phyloP scores from a whole-genome alignment of 2,888 invertebrate genomes.

The Himalopsyche tibetana region DNA sequence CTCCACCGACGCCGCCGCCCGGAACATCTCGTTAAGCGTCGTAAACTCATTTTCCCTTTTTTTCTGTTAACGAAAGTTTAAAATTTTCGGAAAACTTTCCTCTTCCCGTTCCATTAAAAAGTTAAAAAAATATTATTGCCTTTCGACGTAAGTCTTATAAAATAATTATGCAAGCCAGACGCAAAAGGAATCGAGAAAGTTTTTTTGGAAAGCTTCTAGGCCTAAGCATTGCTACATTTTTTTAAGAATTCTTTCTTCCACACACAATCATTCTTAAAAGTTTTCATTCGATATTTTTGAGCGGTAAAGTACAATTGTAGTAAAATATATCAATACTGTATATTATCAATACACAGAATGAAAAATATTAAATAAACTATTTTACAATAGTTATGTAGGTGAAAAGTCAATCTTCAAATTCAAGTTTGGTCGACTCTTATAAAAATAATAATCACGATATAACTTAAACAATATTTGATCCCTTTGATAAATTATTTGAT shows the following conservation, averaged over 20 bases:
- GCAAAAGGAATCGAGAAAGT: background rate
- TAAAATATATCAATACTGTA: no score
- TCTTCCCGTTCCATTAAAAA: background rate
- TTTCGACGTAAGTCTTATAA: conserved; percentile 43
- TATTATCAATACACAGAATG: no score
- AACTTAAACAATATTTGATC: no score
- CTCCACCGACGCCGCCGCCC: conserved; percentile 28
- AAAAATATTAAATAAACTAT: no score
- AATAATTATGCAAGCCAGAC: conserved; percentile 40
- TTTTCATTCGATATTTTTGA: no score
- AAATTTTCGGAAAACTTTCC: conserved; percentile 33
- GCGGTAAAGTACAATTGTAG: no score
- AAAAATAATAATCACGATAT: no score
- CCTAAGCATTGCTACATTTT: background rate
- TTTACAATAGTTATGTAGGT: no score
- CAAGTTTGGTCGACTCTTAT: no score
- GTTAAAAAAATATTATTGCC: conserved; percentile 42
- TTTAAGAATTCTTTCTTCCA: background rate
- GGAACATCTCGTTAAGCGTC: conserved; percentile 43
- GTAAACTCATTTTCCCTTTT: conserved; percentile 39
- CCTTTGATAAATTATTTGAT: no score
- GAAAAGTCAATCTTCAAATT: no score
- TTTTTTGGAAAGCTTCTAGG: conserved; percentile 25
- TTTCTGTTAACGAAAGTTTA: conserved; percentile 41
- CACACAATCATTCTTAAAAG: no score